Evolutionary conservation across 2,888 invertebrate species (phyloP).

Genomic region (Mythimna impura): DNA sequence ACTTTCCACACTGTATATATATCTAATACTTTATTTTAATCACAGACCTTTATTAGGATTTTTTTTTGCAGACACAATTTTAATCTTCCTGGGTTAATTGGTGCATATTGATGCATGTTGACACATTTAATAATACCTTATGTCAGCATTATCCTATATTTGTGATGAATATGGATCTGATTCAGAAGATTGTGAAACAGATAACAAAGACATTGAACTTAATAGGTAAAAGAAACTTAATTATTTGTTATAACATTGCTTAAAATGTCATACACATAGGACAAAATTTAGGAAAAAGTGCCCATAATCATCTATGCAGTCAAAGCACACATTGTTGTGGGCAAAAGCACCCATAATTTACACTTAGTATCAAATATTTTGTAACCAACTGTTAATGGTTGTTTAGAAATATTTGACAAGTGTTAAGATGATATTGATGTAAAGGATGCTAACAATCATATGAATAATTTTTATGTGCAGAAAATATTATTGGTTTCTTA

Average conservation of each 20-base stretch:
- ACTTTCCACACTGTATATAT: neutral
- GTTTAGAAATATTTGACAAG: neutral
- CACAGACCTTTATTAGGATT: neutral
- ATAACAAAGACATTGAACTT: conserved; percentile 22
- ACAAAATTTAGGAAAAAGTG: neutral
- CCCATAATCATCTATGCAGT: neutral
- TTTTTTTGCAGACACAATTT: too few relatives aligned
- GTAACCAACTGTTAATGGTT: too few relatives aligned
- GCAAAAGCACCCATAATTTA: neutral
- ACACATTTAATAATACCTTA: conserved; percentile 57
- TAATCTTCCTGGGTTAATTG: neutral
- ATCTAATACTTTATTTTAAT: neutral
- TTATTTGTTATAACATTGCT: neutral
- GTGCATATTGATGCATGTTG: neutral
- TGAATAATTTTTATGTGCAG: neutral
- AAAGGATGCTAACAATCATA: neutral
- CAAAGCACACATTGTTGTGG: neutral
- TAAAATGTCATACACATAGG: neutral
- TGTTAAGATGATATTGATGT: neutral
- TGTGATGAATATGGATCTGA: conserved; percentile 81
- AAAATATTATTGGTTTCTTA: neutral
- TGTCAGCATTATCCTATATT: conserved; percentile 83
- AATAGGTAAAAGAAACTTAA: conserved; percentile 48
- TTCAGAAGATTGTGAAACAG: conserved; percentile 77
- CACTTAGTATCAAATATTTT: too few relatives aligned